These are phyloP conservation scores for Linnaemya vulpina DNA, from an alignment of 2,888 invertebrate species.

Conservation along the genomic window DNA sequence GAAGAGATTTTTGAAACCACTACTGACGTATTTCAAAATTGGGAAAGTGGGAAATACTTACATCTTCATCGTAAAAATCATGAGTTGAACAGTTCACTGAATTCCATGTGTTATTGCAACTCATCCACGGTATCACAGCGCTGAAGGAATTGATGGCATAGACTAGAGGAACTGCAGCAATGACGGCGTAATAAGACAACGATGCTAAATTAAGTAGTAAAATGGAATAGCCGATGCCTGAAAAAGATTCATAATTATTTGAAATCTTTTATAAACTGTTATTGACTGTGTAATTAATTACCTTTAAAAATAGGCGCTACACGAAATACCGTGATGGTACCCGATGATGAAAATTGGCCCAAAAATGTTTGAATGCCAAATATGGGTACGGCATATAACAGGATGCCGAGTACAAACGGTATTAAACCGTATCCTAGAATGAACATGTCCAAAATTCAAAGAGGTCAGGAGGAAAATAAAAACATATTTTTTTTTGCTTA, in stretches of 20 bases:
- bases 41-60: too few relatives aligned
- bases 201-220: conserved; percentile 91
- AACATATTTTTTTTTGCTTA: too few relatives aligned
- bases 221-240: conserved; percentile 86
- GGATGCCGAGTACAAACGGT: conserved; percentile 77
- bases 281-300: conserved; percentile 78
- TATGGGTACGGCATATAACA: conserved; percentile 86
- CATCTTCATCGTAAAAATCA: conserved; percentile 76
- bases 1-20: conserved; percentile 14
- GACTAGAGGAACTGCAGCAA: conserved; percentile 92
- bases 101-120: conserved; percentile 92
- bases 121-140: conserved; percentile 89
- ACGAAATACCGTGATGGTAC: conserved; percentile 91
- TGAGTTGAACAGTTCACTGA: conserved; percentile 83
- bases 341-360: conserved; percentile 92
- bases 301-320: conserved; percentile 95
- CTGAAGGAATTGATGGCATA: conserved; percentile 90
- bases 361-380: conserved; percentile 94
- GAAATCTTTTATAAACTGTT: not conserved
- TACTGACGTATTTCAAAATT: not conserved
- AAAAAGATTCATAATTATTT: conserved; percentile 5
- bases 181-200: conserved; percentile 91
- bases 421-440: conserved; percentile 77
- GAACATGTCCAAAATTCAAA: not conserved
- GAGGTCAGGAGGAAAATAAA: too few relatives aligned